Conservation (phyloP, 1,140 invertebrate genomes). For the Gerris buenoi region DNA sequence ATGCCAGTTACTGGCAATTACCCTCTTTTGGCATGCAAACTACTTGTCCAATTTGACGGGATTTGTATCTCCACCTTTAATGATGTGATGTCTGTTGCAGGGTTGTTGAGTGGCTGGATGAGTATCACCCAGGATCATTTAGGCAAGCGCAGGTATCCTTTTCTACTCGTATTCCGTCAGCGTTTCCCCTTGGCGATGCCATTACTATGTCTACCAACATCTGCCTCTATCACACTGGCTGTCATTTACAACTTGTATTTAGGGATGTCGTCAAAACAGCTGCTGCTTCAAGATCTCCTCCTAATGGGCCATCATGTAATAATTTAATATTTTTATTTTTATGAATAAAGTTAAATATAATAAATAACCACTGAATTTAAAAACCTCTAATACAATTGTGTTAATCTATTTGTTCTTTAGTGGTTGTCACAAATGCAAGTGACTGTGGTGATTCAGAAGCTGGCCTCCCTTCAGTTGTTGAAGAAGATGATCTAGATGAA, state of each 20-base stretch:
- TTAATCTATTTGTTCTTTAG: too few species aligned
- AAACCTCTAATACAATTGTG: too few species aligned
- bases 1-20: too few species aligned
- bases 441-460: slow-evolving; percentile 1
- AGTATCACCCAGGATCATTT: slow-evolving; percentile 85
- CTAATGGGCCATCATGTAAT: slow-evolving; percentile 12
- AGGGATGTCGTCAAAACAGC: slow-evolving; percentile 26
- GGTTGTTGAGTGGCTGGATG: slow-evolving; percentile 94
- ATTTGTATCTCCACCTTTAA: too few species aligned
- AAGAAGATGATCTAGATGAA: slow-evolving; percentile 32
- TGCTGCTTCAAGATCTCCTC: slow-evolving; percentile 20
- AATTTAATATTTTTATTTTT: too few species aligned
- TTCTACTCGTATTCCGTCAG: slow-evolving; percentile 86
- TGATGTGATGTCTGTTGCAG: slow-evolving; percentile 32
- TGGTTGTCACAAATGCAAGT: not conserved
- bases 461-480: slow-evolving; percentile 21
- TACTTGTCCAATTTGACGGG: too few species aligned
- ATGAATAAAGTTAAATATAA: too few species aligned
- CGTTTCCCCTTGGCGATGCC: slow-evolving; percentile 94
- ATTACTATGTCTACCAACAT: slow-evolving; percentile 91
- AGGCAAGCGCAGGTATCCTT: slow-evolving; percentile 96
- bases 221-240: slow-evolving; percentile 50
- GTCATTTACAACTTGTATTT: slow-evolving; percentile 24
- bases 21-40: too few species aligned
- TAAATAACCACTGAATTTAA: too few species aligned